Base-by-base conservation (phyloP, 2,797 vertebrate species). In the Lindbergichthys nudifrons region DNA sequence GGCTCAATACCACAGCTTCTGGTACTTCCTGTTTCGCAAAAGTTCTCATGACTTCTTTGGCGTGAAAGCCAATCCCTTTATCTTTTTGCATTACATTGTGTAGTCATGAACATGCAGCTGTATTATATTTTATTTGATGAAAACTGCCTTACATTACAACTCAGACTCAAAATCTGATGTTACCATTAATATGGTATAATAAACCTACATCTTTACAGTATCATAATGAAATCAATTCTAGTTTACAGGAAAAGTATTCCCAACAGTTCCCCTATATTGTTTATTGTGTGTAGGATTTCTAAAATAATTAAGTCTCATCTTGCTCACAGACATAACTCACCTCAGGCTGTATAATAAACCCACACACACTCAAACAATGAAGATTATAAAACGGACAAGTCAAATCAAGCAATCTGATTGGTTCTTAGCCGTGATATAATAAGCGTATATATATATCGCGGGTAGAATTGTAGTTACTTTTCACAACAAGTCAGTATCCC, bases 221-320 rank as follows among this genome's bases (percentile, higher is more conserved):
- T 64, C 5, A 21, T n/a, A 41, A 26, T 54, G 11, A 70, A 39
- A 32, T 50, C 42, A 23, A 19, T 45, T 48, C 62, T 73, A 13
- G 0, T 0, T 64, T 42, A 58, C 3, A n/a, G 51, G 48, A 51
- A 21, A 46, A 36, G 30, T 48, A 14, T 46, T 30, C 36, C 19
- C 1, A 15, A 26, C 11, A 26, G 11, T 64, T 52, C 8, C 0
- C 11, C 51, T 56, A 54, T n/a, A 21, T 70, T 58, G 53, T 39
- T 43, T 46, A 65, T 23, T 19, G 12, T 58, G 39, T 19, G 39
- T 30, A 54, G 13, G 3, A 8, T 18, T 48, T 10, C 54, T 54
- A 45, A 57, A 45, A 65, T 16, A 62, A 23, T 32, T 30, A 42
- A 42, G 59, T 42, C 56, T 77, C 52, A 43, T 75, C 48, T 64